phyloP scores from a whole-genome alignment of 53 echinoderm and acorn worm genomes.

The Mesocentrotus franciscanus region DNA sequence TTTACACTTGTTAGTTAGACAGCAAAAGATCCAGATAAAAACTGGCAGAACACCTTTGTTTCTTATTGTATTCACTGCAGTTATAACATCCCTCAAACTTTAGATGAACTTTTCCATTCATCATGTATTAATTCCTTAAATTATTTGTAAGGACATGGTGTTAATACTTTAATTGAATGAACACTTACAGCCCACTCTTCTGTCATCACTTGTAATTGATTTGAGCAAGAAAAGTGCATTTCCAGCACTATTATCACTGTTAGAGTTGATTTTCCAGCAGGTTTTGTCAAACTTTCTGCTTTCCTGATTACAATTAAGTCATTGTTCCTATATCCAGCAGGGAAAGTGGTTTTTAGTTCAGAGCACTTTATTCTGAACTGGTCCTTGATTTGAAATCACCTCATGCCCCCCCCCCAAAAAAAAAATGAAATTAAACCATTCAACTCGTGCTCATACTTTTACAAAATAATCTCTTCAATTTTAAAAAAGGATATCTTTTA shows the following conservation, averaged over 20 bases:
- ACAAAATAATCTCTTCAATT: neutral
- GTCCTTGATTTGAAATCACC: neutral
- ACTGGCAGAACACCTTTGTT: too few relatives aligned
- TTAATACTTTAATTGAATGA: neutral
- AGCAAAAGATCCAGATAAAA: too few relatives aligned
- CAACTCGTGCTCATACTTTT: neutral
- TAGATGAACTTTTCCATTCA: neutral
- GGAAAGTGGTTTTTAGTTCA: neutral
- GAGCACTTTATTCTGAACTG: neutral
- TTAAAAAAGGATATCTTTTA: neutral
- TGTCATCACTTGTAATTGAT: conserved; percentile 8
- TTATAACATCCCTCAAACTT: neutral
- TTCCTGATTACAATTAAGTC: neutral
- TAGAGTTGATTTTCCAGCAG: neutral
- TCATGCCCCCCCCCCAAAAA: neutral
- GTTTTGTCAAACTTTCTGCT: neutral
- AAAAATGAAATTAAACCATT: neutral
- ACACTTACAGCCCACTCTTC: neutral
- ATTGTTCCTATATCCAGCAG: neutral
- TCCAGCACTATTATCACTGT: neutral
- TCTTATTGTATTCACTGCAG: too few relatives aligned
- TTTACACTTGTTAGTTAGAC: too few relatives aligned
- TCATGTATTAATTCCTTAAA: neutral
- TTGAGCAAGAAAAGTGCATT: neutral
- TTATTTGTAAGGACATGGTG: neutral